phyloP scores from a whole-genome alignment of 2,113 vertebrate species.

The Lagenorhynchus albirostris region DNA sequence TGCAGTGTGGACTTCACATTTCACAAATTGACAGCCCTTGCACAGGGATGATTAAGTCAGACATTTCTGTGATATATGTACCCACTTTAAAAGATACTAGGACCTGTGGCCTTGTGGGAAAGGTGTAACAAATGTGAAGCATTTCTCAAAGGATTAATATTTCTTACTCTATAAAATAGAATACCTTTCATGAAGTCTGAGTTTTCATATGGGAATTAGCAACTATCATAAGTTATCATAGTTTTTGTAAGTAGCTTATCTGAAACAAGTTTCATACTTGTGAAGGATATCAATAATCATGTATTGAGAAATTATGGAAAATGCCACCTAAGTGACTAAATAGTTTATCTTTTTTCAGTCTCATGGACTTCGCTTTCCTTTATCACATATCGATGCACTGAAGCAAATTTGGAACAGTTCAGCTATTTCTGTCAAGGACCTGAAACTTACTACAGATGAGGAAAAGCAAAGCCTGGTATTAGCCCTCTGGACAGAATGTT shows the following conservation, averaged over 20 bases:
- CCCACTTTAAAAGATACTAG: background rate
- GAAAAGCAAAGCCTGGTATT: conserved; percentile 88
- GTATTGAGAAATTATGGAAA: background rate
- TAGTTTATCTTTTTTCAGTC: conserved; percentile 50
- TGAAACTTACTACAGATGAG: conserved; percentile 83
- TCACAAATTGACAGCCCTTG: background rate
- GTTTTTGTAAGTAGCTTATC: background rate
- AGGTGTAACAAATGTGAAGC: background rate
- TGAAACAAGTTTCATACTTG: background rate
- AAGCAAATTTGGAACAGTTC: conserved; percentile 85
- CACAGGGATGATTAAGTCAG: background rate
- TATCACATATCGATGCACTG: conserved; percentile 86
- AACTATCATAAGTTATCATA: background rate
- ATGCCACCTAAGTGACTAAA: background rate
- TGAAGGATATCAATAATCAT: background rate
- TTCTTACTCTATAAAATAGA: background rate
- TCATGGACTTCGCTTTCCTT: conserved; percentile 90
- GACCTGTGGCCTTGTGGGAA: background rate
- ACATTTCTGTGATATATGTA: background rate
- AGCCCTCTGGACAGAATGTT: conserved; percentile 91
- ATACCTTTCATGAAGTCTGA: background rate
- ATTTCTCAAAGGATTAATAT: background rate
- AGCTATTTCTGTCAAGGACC: conserved; percentile 80
- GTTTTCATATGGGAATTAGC: background rate
- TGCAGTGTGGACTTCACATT: background rate